Evolutionary conservation across 2,113 vertebrate genomes (phyloP).

Genomic region (Hydrolagus affinis): DNA sequence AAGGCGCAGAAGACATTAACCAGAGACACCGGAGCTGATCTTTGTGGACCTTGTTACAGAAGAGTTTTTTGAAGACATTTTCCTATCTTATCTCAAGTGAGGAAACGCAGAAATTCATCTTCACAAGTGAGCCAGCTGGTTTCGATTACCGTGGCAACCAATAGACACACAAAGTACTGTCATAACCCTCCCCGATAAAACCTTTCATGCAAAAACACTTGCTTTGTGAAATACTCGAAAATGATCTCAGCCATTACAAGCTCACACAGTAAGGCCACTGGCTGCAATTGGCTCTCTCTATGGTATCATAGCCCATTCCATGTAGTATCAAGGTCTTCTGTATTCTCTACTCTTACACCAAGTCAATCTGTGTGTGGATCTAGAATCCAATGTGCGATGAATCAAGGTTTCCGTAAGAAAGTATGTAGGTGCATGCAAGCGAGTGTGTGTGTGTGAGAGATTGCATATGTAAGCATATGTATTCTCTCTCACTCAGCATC

Average conservation of each 20-base stretch:
- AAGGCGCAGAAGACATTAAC: not conserved
- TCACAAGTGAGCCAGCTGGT: not conserved
- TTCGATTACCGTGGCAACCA: not conserved
- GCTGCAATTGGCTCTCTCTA: not conserved
- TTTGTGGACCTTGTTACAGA: not conserved
- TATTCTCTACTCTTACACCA: not conserved
- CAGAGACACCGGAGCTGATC: not conserved
- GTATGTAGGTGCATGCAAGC: no score
- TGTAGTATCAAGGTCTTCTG: not conserved
- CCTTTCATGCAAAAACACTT: not conserved
- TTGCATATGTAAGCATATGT: no score
- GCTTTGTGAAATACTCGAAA: not conserved
- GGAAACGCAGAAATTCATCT: not conserved
- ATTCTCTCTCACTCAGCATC: no score
- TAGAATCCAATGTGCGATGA: no score
- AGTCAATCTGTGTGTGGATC: not conserved
- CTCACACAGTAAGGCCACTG: not conserved
- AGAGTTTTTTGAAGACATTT: not conserved
- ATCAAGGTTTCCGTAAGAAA: no score
- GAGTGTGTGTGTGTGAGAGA: no score
- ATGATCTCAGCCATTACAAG: not conserved
- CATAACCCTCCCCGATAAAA: not conserved
- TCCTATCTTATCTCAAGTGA: not conserved
- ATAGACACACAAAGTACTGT: no score
- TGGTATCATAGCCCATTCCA: not conserved